These are phyloP conservation scores for Lycocorax pyrrhopterus DNA, from an alignment of 2,113 vertebrate species.

Conservation along the genomic window DNA sequence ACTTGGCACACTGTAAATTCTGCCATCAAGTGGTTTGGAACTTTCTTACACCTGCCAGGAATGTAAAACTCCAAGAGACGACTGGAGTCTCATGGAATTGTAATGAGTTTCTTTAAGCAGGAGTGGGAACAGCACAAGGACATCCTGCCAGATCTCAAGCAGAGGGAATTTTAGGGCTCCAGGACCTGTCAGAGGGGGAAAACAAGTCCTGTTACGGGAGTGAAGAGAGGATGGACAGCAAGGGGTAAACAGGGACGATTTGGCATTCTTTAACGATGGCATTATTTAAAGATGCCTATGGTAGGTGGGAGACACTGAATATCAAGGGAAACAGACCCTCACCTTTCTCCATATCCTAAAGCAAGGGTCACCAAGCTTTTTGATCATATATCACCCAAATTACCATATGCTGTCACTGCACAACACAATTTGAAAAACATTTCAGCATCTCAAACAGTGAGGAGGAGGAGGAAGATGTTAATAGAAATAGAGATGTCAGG, in stretches of 20 bases:
- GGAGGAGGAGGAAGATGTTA: neutral
- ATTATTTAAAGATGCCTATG: neutral
- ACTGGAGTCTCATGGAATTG: neutral
- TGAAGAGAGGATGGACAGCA: neutral
- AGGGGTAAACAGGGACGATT: neutral
- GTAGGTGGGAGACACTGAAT: neutral
- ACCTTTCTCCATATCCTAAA: neutral
- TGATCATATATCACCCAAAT: neutral
- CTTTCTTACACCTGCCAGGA: neutral
- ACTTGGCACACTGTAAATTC: neutral
- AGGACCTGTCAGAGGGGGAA: neutral
- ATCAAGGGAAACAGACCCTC: neutral
- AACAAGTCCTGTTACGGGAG: neutral
- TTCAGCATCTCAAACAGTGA: neutral
- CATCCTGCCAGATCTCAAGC: neutral
- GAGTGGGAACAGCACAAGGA: neutral
- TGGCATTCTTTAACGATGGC: neutral
- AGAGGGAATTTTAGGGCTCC: neutral
- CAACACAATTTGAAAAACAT: neutral
- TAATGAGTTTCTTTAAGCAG: neutral
- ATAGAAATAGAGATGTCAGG: neutral
- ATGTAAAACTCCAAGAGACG: neutral
- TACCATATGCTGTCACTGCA: neutral
- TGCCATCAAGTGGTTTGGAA: neutral
- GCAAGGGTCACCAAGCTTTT: neutral